phyloP scores from a whole-genome alignment of 1,140 invertebrate species.

The Pogonomyrmex barbatus region DNA sequence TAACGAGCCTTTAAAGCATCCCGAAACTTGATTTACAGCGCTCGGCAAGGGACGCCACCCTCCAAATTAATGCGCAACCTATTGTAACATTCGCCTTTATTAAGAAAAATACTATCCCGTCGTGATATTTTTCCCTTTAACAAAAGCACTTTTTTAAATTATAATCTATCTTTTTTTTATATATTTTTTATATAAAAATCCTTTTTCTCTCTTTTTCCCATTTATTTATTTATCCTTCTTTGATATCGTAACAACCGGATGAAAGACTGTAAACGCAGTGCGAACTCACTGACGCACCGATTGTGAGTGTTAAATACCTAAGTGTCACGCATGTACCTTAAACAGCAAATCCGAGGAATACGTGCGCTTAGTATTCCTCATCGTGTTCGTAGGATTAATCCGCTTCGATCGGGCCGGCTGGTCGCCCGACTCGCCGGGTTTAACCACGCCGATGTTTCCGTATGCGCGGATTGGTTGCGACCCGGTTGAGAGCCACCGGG shows the following conservation, averaged over 20 bases:
- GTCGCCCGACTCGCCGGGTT: slow-evolving; percentile 39
- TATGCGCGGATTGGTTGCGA: neutral
- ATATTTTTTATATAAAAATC: slow-evolving; percentile 11
- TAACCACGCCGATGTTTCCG: slow-evolving; percentile 33
- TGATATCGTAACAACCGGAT: neutral
- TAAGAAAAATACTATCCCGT: neutral
- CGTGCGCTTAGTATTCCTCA: neutral
- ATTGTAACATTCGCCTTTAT: slow-evolving; percentile 16
- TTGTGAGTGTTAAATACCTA: neutral
- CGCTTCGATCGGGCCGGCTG: neutral
- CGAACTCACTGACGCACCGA: neutral
- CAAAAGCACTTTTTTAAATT: neutral
- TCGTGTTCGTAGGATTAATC: slow-evolving; percentile 14
- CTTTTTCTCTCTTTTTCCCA: neutral
- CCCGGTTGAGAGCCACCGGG: neutral
- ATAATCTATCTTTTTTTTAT: neutral
- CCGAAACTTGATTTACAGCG: slow-evolving; percentile 48
- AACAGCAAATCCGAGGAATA: slow-evolving; percentile 36
- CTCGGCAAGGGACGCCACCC: slow-evolving; percentile 16
- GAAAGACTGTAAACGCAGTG: neutral
- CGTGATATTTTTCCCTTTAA: neutral
- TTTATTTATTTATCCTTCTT: neutral
- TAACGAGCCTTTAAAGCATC: slow-evolving; percentile 48
- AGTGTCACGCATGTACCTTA: neutral
- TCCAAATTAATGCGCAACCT: slow-evolving; percentile 8